Base-by-base conservation (phyloP, 1,140 invertebrate genomes). In the Brachionus rotundiformis region DNA sequence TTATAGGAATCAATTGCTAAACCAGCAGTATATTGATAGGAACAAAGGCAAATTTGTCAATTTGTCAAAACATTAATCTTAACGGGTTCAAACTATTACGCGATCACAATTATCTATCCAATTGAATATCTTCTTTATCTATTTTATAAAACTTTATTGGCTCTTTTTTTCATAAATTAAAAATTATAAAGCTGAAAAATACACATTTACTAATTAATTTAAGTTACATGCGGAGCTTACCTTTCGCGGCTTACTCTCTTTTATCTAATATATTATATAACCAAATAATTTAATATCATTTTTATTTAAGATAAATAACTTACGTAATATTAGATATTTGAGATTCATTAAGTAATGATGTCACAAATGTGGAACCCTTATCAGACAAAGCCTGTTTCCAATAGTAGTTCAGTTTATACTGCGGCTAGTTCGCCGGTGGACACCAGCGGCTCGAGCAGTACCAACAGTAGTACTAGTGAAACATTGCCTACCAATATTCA, bases 331-430 rank as follows among this genome's bases (percentile, higher is more conserved):
- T 29, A 44, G 7, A 33, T 33, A 68, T n/a, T 68, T 33, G 1
- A 68, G 27, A 68, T n/a, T 68, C 7, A 68, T 68, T 11, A 33
- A 36, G 33, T 23, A 44, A 73, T 73, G 68, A 73, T 73, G 68
- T 73, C 68, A 73, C 68, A 73, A 79, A 79, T 79, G 76, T 79
- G 76, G 76, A 54, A 79, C 25, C 76, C 76, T 63, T 79, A 79
- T 63, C 76, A 79, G 23, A 25, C 36, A 2, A 79, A 75, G 27
- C 11, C 27, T 1, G 36, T 23, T n/a, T 2, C 16, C 10, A 75
- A 16, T 19, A n/a, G 19, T 10, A 75, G 8, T 75, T 13, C 36
- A 33, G 19, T 44, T n/a, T 75, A 75, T 33, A 7, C 23, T 1
- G n/a, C 41, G 1, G 10, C 25, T 1, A 77, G 75, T 49, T 79